These are phyloP conservation scores for Myotis lucifugus DNA, from an alignment of 2,113 vertebrate genomes.

Conservation along the genomic window DNA sequence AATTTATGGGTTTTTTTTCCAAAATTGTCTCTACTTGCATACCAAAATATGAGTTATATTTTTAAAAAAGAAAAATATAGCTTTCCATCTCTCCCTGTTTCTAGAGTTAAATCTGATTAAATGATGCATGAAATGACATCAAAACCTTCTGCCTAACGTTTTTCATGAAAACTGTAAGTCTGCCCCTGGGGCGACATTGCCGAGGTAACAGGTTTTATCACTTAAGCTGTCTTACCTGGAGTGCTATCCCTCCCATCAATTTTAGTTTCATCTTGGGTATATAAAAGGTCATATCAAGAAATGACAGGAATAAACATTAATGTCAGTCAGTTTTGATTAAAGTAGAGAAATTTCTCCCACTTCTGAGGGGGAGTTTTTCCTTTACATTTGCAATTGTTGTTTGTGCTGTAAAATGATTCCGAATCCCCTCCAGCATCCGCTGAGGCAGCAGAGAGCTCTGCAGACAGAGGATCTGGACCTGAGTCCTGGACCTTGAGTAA, in stretches of 20 bases:
- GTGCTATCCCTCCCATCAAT: not conserved
- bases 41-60: slow-evolving; percentile 7
- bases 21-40: slow-evolving; percentile 32
- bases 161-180: slow-evolving; percentile 51
- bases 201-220: slow-evolving; percentile 50
- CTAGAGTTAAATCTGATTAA: slow-evolving; percentile 52
- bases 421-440: not conserved
- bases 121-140: slow-evolving; percentile 22
- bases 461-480: not conserved
- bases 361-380: not conserved
- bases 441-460: not conserved
- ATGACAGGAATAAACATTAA: slow-evolving; percentile 13
- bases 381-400: not conserved
- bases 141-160: slow-evolving; percentile 17
- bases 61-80: not conserved
- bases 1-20: not conserved
- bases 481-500: not conserved
- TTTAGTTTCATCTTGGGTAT: slow-evolving; percentile 38
- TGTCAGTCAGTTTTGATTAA: slow-evolving; percentile 48
- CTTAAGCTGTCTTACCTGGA: slow-evolving; percentile 16
- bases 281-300: slow-evolving; percentile 53
- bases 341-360: not conserved
- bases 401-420: not conserved
- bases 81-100: not conserved
- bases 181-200: slow-evolving; percentile 18